Evolutionary conservation across 2,113 vertebrate genomes (phyloP).

Genomic region (Dryoscopus gambensis): DNA sequence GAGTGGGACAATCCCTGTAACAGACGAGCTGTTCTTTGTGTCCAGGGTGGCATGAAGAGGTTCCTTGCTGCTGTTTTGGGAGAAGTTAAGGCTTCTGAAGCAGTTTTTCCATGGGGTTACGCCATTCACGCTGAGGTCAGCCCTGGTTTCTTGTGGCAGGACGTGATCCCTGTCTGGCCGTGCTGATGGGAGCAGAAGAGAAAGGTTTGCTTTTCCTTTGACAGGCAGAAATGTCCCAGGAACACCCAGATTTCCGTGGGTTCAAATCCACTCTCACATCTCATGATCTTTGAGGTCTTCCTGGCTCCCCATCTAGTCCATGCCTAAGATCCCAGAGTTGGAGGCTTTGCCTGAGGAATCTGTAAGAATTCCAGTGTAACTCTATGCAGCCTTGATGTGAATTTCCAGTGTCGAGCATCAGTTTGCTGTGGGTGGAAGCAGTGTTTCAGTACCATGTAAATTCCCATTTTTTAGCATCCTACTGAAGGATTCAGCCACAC

Average conservation of each 20-base stretch:
- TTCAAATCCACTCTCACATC: not conserved
- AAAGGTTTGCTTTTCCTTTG: not conserved
- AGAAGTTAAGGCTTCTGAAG: not conserved
- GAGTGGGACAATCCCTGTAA: not conserved
- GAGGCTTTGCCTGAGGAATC: not conserved
- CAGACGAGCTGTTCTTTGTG: not conserved
- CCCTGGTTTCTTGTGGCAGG: not conserved
- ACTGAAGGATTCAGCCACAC: not conserved
- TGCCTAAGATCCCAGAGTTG: not conserved
- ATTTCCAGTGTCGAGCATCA: not conserved
- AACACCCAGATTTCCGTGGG: not conserved
- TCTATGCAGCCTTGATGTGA: not conserved
- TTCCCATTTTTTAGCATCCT: not conserved
- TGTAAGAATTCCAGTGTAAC: not conserved
- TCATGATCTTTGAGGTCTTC: not conserved
- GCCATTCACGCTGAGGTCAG: not conserved
- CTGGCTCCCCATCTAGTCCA: not conserved
- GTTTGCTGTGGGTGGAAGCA: not conserved
- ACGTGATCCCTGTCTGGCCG: accelerated
- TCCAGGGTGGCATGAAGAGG: not conserved
- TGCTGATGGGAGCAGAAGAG: not conserved
- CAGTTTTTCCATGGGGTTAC: not conserved
- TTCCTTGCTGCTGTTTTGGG: not conserved
- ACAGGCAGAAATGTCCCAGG: not conserved
- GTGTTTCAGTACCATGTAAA: not conserved